These are phyloP conservation scores for Heliconius hortense DNA, from an alignment of 2,888 invertebrate genomes.

Conservation along the genomic window DNA sequence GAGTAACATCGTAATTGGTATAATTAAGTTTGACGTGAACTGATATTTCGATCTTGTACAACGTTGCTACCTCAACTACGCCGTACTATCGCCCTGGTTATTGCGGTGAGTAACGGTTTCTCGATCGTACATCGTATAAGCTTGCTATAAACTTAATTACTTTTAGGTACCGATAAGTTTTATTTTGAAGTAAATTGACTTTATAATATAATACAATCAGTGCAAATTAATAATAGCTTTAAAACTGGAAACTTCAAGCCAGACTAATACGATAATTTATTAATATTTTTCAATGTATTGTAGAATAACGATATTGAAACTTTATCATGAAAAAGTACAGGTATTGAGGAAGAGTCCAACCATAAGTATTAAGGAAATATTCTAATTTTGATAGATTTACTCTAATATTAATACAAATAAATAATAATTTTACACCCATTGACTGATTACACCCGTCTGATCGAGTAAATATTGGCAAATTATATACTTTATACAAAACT, in stretches of 20 bases:
- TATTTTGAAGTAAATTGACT: neutral
- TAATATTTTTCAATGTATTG: too few relatives aligned
- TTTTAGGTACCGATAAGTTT: neutral
- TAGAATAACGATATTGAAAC: too few relatives aligned
- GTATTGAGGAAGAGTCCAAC: too few relatives aligned
- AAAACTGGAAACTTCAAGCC: too few relatives aligned
- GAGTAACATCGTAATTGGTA: slow-evolving; percentile 5
- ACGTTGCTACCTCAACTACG: neutral
- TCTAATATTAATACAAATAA: too few relatives aligned
- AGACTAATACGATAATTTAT: too few relatives aligned
- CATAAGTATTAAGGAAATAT: too few relatives aligned
- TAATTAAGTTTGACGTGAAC: slow-evolving; percentile 14
- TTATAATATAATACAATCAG: neutral
- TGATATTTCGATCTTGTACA: slow-evolving; percentile 16
- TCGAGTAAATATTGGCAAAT: slow-evolving; percentile 15
- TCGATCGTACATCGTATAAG: slow-evolving; percentile 11
- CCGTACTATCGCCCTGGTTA: slow-evolving; percentile 1
- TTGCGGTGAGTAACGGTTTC: slow-evolving; percentile 7
- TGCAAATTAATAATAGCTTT: neutral
- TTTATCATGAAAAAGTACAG: too few relatives aligned
- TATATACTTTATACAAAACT: slow-evolving; percentile 19
- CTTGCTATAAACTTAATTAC: neutral
- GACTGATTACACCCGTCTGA: too few relatives aligned
- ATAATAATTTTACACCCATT: neutral
- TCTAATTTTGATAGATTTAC: too few relatives aligned